Evolutionary conservation across 2,113 vertebrate genomes (phyloP), one percentile per base, ranked within the genome.

Genomic region (Polypterus bichir): DNA sequence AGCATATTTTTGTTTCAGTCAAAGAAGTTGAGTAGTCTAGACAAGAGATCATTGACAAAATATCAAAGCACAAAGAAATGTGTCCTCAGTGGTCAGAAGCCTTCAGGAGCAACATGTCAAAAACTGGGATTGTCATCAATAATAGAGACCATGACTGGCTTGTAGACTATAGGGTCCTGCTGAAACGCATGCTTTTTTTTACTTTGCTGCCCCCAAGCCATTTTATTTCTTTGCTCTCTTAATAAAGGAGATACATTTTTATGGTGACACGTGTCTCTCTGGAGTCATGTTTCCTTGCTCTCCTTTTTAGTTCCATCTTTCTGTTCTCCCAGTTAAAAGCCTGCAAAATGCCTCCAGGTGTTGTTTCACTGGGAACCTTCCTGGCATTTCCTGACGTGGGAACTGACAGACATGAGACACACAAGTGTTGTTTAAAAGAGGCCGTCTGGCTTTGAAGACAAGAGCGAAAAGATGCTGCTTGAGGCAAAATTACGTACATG

Each of bases 291-390:
- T 57, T 57, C n/a, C 56, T 7, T 3, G 5, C 27, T 44, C 7
- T 46, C 52, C 49, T 47, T 5, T 9, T 27, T 27, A 27, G 27
- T 27, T 27, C 27, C 27, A 27, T 27, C 27, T 27, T 7, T 4
- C 53, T 46, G 3, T 10, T 1, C 59, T 9, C 6, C 49, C 49
- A 7, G 27, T 27, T n/a, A 49, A 52, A 61, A 45, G 53, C 4
- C 6, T 44, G 10, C 58, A 57, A 7, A 47, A 27, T 44, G 5
- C 52, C 64, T 45, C 47, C 49, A 56, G 59, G 64, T 65, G 64
- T 62, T 65, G 64, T 54, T 56, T 61, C 47, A 61, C 52, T 56
- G 59, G 59, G 49, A 61, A 61, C 49, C 55, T 61, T 49, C 57
- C 59, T 11, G 57, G 10, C 56, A 52, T 46, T 27, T 51, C 48